Conservation (phyloP, 1,140 invertebrate species). For the Reticulitermes speratus region DNA sequence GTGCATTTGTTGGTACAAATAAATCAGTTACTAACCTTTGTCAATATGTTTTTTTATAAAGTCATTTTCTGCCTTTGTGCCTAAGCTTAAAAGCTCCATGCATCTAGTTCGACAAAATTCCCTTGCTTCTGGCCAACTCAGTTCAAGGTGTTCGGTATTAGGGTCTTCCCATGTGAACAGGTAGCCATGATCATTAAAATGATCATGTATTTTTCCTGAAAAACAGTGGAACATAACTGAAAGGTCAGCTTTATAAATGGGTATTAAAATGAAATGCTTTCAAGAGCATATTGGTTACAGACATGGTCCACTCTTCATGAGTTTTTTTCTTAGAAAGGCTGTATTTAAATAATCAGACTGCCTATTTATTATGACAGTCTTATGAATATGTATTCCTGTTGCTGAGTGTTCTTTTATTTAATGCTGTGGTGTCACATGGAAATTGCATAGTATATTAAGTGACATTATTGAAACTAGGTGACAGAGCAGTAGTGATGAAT, state of each 20-base stretch:
- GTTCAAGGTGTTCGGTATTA: conserved; percentile 36
- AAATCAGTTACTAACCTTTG: not conserved
- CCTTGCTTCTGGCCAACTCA: conserved; percentile 41
- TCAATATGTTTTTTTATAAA: conserved; percentile 36
- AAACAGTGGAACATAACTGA: not conserved
- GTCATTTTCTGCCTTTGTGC: conserved; percentile 39
- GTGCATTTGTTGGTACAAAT: too few species aligned
- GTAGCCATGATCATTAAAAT: conserved; percentile 37
- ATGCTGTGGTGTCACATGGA: too few species aligned
- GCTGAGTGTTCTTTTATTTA: too few species aligned
- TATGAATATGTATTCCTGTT: not conserved
- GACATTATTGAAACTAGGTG: too few species aligned
- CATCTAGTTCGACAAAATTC: conserved; percentile 42
- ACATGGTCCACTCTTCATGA: too few species aligned
- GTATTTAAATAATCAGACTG: too few species aligned
- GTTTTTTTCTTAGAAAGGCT: too few species aligned
- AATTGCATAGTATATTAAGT: too few species aligned
- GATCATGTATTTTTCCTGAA: conserved; percentile 36
- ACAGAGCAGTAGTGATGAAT: too few species aligned
- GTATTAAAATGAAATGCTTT: not conserved
- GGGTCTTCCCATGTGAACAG: conserved; percentile 41
- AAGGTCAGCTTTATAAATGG: not conserved
- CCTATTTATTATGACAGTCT: not conserved
- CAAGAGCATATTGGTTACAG: not conserved
- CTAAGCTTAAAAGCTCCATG: conserved; percentile 43